A percentile compares a stretch with the other conserved stretches of the same genome.
Evolutionary conservation across 1,140 invertebrate species (phyloP).

Genomic region (Drosophila truncata): DNA sequence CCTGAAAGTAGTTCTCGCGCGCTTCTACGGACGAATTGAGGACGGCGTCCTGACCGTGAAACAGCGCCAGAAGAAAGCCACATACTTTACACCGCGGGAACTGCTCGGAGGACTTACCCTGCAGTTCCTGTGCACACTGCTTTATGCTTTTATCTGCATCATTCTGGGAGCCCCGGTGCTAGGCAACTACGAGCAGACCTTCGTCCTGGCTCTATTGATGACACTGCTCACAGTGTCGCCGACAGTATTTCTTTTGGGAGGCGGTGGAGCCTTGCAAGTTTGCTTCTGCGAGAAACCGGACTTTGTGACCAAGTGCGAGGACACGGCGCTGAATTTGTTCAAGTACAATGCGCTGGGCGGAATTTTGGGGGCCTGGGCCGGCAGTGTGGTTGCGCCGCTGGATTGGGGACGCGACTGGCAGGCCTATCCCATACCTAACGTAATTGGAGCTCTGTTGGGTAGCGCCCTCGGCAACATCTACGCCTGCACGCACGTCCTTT

Average conservation of each 20-base stretch:
- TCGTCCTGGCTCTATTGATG: conserved; percentile 77
- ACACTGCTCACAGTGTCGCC: conserved; percentile 80
- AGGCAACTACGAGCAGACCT: conserved; percentile 82
- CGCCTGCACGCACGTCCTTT: conserved; percentile 77
- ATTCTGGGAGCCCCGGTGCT: conserved; percentile 82
- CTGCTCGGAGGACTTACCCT: conserved; percentile 70
- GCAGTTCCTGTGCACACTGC: conserved; percentile 76
- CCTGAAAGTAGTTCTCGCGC: conserved; percentile 74
- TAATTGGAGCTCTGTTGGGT: conserved; percentile 88
- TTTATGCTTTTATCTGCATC: conserved; percentile 83
- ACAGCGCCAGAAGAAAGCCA: conserved; percentile 75
- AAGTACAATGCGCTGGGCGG: conserved; percentile 86
- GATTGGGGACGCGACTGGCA: conserved; percentile 95
- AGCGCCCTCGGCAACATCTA: conserved; percentile 86
- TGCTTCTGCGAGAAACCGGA: conserved; percentile 84
- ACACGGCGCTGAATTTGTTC: conserved; percentile 80
- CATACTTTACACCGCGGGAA: conserved; percentile 71
- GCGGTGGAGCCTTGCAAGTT: conserved; percentile 75
- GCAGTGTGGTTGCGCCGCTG: conserved; percentile 92
- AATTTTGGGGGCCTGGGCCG: conserved; percentile 92
- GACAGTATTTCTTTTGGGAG: conserved; percentile 78
- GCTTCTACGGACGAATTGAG: conserved; percentile 72
- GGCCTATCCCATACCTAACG: conserved; percentile 89
- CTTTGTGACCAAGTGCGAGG: conserved; percentile 78
- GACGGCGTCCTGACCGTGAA: conserved; percentile 66